Evolutionary conservation across 1,140 invertebrate species (phyloP), one percentile per base, ranked within the genome.

Genomic region (Dendroctonus ponderosae): DNA sequence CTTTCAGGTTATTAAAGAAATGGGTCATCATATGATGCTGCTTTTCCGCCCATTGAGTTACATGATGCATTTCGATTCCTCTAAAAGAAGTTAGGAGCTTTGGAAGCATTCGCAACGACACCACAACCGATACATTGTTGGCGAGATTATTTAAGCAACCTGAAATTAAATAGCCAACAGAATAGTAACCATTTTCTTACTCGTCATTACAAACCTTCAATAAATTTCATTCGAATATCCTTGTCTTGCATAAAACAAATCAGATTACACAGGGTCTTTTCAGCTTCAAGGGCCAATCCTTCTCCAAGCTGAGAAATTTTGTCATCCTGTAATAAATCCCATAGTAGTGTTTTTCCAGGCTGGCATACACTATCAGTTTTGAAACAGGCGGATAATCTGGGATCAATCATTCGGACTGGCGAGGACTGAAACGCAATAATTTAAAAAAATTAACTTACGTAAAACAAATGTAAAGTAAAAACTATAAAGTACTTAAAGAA

Each of bases 311-410:
- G 87, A 64, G 85, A 85, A 72, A 94, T 93, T 79, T 89, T 91
- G 70, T 95, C 90, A 78, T 96, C 94, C 79, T 97, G 94, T 49
- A 98, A 79, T 56, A 98, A 80, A 82, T 98, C 94, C 94, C 94
- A 97, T 0, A 98, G 82, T 41, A 97, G 77, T 6, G 94, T 97
- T 76, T 92, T 93, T 0, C 94, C 94, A 46, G 91, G 90, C 73
- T 91, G 86, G 72, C 91, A 93, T 39, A 94, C 91, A 74, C 91
- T 88, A 66, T 91, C 91, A 26, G 91, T 82, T 73, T 88, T 88
- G 59, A 89, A 88, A 81, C 6, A 83, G 76, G 61, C 78, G 70
- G 50, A 85, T 40, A 78, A 62, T 65, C 76, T 65, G 7, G 74
- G 72, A 70, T 79, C 78, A 0, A 72, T 52, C n/a, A 72, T 67